Base-by-base conservation (phyloP, 1,140 invertebrate species). In the Zelostemma sp. region DNA sequence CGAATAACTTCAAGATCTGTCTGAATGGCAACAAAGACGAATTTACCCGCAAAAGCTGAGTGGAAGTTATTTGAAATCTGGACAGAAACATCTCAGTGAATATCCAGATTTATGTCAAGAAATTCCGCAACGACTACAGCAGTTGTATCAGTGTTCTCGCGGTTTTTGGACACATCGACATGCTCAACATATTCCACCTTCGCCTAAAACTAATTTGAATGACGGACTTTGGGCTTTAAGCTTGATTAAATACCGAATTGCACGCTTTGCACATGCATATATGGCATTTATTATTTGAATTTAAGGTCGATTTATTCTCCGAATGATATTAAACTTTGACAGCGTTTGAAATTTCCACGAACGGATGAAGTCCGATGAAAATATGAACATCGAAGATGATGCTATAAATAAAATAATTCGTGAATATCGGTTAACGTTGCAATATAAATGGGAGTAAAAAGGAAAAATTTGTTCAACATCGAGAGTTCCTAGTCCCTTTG, bases 231-330 rank as follows among this genome's bases (percentile, higher is more conserved):
- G n/a, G n/a, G 9, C 21, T 31, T 43, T 2, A 51, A 6, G 47
- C 49, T 65, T 58, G 48, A 65, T 65, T 58, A 65, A 65, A 65
- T 65, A 58, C 51, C 54, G 53, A 57, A 58, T 64, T 47, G 38
- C 53, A 56, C 17, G 56, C 35, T 56, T 64, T 21, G 28, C 50
- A 16, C 19, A 58, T 43, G 38, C 18, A 51, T 51, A 46, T 25
- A 18, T 19, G 6, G 40, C 21, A 46, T 57, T 46, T 51, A 58
- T 57, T 47, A 53, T 65, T 53, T 40, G 41, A 25, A 25, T 45
- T 49, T 48, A 9, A n/a, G 46, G 6, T 5, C 38, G 11, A 40
- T 40, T 40, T 8, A 3, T 25, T 25, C 8, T n/a, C n/a, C n/a
- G n/a, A n/a, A n/a, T n/a, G n/a, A n/a, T 25, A 8, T 4, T 8